A percentile compares a stretch with the other conserved stretches of the same genome.
These are phyloP conservation scores for Mystacornis crossleyi DNA, from an alignment of 2,113 vertebrate genomes.

Conservation along the genomic window DNA sequence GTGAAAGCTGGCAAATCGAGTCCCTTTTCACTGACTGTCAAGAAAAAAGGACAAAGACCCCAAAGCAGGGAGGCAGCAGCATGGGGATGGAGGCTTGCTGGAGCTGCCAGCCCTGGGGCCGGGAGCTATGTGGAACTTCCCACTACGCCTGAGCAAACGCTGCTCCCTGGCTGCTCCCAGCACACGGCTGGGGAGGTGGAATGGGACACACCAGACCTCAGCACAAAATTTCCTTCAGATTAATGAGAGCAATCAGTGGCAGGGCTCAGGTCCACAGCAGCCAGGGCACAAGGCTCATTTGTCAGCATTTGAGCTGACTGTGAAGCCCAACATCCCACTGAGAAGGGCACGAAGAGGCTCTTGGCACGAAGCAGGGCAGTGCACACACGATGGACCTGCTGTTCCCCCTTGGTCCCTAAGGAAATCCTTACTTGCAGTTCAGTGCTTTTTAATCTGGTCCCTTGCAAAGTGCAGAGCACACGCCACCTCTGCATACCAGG, in stretches of 20 bases:
- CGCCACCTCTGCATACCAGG: background rate
- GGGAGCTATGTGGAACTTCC: background rate
- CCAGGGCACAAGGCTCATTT: background rate
- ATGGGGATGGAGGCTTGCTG: background rate
- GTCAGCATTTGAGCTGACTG: background rate
- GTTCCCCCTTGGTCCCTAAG: background rate
- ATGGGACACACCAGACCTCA: background rate
- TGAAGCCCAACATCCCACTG: background rate
- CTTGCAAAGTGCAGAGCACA: background rate
- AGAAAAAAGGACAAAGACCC: background rate
- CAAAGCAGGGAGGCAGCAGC: background rate
- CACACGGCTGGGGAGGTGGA: background rate
- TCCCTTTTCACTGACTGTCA: background rate
- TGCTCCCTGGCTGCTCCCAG: background rate
- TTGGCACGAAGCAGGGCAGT: background rate
- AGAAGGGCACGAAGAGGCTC: background rate
- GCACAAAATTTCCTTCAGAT: background rate
- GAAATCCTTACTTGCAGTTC: background rate
- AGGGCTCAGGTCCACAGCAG: background rate
- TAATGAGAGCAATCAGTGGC: background rate
- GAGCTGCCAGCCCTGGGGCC: background rate
- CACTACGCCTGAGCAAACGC: background rate
- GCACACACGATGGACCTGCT: background rate
- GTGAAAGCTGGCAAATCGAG: background rate
- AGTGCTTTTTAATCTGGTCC: background rate